Evolutionary conservation across 2,113 vertebrate genomes (phyloP).

Genomic region (Vulpes lagopus): DNA sequence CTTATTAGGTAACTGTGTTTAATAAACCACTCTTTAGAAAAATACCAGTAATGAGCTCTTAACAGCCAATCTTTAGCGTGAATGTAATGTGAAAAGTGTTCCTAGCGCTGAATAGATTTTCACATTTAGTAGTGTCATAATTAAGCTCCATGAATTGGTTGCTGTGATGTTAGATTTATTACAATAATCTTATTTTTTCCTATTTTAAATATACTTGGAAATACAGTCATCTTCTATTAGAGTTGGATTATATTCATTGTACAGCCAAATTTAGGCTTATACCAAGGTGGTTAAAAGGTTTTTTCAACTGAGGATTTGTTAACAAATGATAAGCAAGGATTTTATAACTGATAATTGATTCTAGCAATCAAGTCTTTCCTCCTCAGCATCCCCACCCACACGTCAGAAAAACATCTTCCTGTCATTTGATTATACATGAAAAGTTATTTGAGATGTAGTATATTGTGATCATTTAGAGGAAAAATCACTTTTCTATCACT

Average conservation of each 20-base stretch:
- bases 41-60: constrained; percentile 99
- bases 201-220: constrained; percentile 81
- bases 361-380: constrained; percentile 65
- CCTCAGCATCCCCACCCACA: neutral
- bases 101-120: constrained; percentile 93
- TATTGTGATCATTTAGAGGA: constrained; percentile 78
- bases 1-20: constrained; percentile 99
- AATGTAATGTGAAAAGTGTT: constrained; percentile 97
- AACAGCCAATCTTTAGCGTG: constrained; percentile 97
- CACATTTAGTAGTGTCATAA: constrained; percentile 99
- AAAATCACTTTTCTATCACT: constrained; percentile 77
- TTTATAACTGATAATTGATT: constrained; percentile 66
- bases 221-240: constrained; percentile 70
- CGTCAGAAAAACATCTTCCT: constrained; percentile 56
- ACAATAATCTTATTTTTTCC: constrained; percentile 82
- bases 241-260: constrained; percentile 76
- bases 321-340: constrained; percentile 73
- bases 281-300: constrained; percentile 67
- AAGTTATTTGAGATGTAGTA: constrained; percentile 74
- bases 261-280: constrained; percentile 78
- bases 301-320: constrained; percentile 44
- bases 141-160: constrained; percentile 94
- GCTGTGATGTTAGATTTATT: constrained; percentile 89
- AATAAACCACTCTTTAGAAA: constrained; percentile 99
- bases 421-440: constrained; percentile 74